A percentile compares a stretch with the other conserved stretches of the same genome.
These are phyloP conservation scores for Illadopsis cleaveri DNA, from an alignment of 2,113 vertebrate species.

Conservation along the genomic window DNA sequence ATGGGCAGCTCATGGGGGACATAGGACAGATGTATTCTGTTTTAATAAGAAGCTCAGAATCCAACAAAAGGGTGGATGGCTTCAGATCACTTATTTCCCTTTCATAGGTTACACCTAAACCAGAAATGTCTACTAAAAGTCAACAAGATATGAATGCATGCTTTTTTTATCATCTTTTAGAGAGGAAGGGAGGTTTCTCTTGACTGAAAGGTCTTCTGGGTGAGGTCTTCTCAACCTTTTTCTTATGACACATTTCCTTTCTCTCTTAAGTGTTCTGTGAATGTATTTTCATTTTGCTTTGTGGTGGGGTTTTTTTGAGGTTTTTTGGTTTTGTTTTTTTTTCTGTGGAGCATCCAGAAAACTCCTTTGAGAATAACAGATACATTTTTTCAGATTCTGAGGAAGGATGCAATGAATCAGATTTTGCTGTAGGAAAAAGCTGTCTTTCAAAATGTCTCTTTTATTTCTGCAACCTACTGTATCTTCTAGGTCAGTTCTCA, in stretches of 20 bases:
- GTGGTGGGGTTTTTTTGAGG: not conserved
- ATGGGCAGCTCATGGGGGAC: not conserved
- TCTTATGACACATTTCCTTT: slow-evolving; percentile 63
- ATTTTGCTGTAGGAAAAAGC: not conserved
- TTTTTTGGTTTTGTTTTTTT: not conserved
- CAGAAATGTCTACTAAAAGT: not conserved
- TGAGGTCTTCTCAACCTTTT: slow-evolving; percentile 53
- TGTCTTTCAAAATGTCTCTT: not conserved
- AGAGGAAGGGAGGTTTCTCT: slow-evolving; percentile 53
- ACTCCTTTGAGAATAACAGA: slow-evolving; percentile 1
- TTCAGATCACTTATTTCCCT: slow-evolving; percentile 8
- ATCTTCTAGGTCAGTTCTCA: not conserved
- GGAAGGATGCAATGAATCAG: slow-evolving; percentile 45
- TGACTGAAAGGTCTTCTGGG: slow-evolving; percentile 16
- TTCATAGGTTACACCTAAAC: not conserved
- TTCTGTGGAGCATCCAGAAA: slow-evolving; percentile 7
- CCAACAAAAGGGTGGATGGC: not conserved
- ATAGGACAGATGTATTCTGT: not conserved
- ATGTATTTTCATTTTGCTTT: slow-evolving; percentile 13
- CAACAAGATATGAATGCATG: slow-evolving; percentile 7
- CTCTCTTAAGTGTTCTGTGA: not conserved
- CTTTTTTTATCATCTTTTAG: slow-evolving; percentile 35
- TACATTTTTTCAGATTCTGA: not conserved
- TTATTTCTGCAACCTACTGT: not conserved
- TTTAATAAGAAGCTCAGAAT: not conserved